phyloP scores from a whole-genome alignment of 2,797 vertebrate genomes.

The Scolopax bukidnonensis region DNA sequence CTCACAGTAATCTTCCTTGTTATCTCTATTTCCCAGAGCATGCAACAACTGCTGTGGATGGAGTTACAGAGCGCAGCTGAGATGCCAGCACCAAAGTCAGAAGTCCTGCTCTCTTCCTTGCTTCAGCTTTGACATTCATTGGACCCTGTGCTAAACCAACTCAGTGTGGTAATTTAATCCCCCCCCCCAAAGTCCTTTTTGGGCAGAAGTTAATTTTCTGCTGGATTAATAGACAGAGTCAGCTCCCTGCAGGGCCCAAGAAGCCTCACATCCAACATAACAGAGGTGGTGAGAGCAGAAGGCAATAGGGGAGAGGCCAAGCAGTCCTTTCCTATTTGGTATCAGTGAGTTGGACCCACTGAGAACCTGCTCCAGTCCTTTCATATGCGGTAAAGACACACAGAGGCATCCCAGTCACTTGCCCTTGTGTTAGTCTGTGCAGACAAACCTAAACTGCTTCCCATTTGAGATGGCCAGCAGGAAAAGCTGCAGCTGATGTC shows the following conservation, averaged over 20 bases:
- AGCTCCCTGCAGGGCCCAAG: background rate
- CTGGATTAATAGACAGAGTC: background rate
- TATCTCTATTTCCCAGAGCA: fast-evolving
- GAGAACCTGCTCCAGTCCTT: background rate
- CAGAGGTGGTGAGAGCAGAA: fast-evolving
- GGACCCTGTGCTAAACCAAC: background rate
- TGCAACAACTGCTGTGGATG: background rate
- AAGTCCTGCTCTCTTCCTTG: background rate
- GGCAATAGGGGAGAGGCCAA: background rate
- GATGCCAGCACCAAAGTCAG: background rate
- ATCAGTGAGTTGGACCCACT: background rate
- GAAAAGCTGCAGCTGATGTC: background rate
- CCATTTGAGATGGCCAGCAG: background rate
- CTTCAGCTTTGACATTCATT: background rate
- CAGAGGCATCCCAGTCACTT: background rate
- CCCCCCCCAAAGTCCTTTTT: background rate
- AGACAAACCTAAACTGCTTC: background rate
- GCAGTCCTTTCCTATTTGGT: background rate
- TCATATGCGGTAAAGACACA: background rate
- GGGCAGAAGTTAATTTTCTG: background rate
- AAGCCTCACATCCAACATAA: background rate
- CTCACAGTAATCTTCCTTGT: background rate
- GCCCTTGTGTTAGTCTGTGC: background rate
- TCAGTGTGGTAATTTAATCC: background rate
- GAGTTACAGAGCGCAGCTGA: background rate